Percentiles rank a stretch among this genome's conserved stretches.
These are phyloP conservation scores for Tragelaphus eurycerus DNA, from an alignment of 2,797 vertebrate species.

Conservation along the genomic window DNA sequence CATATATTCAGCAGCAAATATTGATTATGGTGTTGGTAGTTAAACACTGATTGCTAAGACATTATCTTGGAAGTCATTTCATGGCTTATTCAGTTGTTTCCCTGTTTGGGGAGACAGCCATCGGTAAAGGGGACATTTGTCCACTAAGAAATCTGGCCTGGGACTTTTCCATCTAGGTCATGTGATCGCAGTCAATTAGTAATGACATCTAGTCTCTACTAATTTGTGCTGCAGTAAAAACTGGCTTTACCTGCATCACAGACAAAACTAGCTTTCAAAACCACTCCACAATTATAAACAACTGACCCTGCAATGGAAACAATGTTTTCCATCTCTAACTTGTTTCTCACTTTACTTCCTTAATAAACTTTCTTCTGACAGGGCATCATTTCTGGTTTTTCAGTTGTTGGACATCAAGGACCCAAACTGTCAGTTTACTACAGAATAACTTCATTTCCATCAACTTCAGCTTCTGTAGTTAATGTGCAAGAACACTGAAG, in stretches of 20 bases:
- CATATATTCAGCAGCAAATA: not conserved
- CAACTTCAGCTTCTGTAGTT: not conserved
- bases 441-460: constrained; percentile 45
- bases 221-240: not conserved
- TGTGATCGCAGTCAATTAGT: not conserved
- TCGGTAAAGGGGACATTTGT: not conserved
- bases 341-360: not conserved
- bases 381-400: not conserved
- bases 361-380: not conserved
- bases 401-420: not conserved
- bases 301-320: not conserved
- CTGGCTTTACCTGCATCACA: not conserved
- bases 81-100: not conserved
- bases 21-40: not conserved
- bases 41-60: not conserved
- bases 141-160: not conserved
- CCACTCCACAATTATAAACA: not conserved
- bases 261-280: constrained; percentile 4
- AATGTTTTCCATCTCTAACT: not conserved
- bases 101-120: not conserved
- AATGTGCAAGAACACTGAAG: constrained; percentile 38
- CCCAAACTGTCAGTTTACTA: constrained; percentile 43
- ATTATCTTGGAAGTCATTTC: not conserved
- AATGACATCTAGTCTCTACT: fast-evolving
- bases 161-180: not conserved